phyloP scores from a whole-genome alignment of 2,888 invertebrate species.

The Rhagonycha fulva region DNA sequence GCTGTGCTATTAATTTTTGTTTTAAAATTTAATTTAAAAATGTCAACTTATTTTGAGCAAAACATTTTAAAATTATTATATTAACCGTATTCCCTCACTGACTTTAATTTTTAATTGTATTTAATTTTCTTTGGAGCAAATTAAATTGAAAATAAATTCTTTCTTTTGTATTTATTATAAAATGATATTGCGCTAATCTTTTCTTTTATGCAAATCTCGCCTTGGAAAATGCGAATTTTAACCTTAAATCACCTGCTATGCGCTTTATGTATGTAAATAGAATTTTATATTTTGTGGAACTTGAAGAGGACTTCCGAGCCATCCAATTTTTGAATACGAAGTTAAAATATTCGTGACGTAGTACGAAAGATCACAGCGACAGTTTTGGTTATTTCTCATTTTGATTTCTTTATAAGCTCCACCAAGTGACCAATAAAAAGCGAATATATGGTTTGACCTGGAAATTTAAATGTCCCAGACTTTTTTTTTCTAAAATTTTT shows the following conservation, averaged over 20 bases:
- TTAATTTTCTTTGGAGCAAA: not conserved
- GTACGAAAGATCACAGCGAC: not conserved
- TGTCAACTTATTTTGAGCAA: not conserved
- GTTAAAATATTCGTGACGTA: not conserved
- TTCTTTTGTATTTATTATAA: not conserved
- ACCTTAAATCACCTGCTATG: not conserved
- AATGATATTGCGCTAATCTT: not conserved
- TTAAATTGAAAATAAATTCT: not conserved
- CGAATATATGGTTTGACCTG: no score
- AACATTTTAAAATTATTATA: not conserved
- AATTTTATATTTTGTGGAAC: not conserved
- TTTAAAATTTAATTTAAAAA: not conserved
- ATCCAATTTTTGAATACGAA: not conserved
- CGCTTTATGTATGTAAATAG: not conserved
- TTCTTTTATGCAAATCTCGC: not conserved
- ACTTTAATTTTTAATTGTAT: not conserved
- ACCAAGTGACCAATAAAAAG: not conserved
- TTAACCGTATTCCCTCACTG: not conserved
- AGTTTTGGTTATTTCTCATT: not conserved
- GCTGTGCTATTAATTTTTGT: not conserved
- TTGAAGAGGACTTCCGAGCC: not conserved
- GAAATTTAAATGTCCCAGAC: not conserved
- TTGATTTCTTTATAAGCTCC: not conserved
- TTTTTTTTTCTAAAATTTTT: not conserved
- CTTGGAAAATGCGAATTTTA: not conserved